Conservation (phyloP, 2,797 vertebrate genomes). For the Oreortyx pictus region DNA sequence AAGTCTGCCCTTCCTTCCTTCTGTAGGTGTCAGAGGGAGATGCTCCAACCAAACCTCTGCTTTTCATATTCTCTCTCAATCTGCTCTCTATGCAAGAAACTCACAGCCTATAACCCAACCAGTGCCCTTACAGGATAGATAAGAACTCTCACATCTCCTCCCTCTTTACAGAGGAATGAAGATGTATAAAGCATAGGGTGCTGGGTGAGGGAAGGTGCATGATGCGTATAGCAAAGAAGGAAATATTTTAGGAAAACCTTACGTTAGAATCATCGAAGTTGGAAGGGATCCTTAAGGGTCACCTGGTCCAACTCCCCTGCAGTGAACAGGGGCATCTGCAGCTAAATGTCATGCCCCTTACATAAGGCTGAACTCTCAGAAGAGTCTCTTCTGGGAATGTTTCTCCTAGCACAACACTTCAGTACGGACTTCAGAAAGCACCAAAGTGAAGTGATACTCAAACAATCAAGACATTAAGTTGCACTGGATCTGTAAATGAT, state of each 20-base stretch:
- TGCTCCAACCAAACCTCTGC: not conserved
- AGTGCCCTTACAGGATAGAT: not conserved
- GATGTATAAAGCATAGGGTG: not conserved
- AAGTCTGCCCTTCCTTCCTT: not conserved
- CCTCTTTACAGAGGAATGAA: not conserved
- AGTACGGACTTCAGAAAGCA: not conserved
- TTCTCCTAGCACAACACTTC: not conserved
- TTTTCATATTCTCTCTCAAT: not conserved
- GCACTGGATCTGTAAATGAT: not conserved
- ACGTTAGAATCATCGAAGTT: not conserved
- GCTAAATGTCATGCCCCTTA: not conserved
- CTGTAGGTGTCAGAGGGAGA: not conserved
- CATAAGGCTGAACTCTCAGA: not conserved
- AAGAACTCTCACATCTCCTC: not conserved
- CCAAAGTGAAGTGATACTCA: not conserved
- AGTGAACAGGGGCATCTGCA: too few relatives aligned
- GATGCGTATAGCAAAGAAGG: fast-evolving
- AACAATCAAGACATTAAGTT: not conserved
- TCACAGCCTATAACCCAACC: not conserved
- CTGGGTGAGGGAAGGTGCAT: not conserved
- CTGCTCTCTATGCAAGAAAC: not conserved
- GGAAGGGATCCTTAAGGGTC: too few relatives aligned
- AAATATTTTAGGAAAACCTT: not conserved
- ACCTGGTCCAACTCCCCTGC: too few relatives aligned
- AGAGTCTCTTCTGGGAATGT: not conserved